Percentiles rank a stretch among this genome's conserved stretches.
Evolutionary conservation across 2,113 vertebrate genomes (phyloP).

Genomic region (human (Homo sapiens)): DNA sequence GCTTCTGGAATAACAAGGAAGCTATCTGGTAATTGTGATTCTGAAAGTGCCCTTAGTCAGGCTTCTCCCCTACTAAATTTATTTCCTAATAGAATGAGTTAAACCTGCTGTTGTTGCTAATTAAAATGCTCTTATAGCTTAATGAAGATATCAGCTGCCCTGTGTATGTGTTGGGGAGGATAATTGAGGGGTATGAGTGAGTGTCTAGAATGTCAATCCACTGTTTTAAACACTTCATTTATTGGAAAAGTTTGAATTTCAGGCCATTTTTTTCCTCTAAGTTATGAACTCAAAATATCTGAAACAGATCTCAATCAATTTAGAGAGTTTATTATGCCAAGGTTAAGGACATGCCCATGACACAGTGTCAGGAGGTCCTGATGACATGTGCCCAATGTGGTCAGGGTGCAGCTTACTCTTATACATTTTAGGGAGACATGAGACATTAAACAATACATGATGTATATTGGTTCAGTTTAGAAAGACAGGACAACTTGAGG

Average conservation of each 20-base stretch:
- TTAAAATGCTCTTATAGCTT: conserved; percentile 42
- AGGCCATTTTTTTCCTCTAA: neutral
- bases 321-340: too few relatives aligned
- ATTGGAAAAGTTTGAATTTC: conserved; percentile 26
- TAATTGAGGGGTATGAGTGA: neutral
- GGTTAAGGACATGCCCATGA: too few relatives aligned
- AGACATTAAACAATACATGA: too few relatives aligned
- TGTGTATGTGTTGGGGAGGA: neutral
- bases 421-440: too few relatives aligned
- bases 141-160: conserved; percentile 9
- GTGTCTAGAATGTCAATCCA: neutral
- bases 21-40: neutral
- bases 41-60: neutral
- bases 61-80: neutral
- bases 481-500: too few relatives aligned
- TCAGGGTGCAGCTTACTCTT: too few relatives aligned
- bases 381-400: too few relatives aligned
- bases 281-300: too few relatives aligned
- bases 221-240: conserved; percentile 25
- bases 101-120: conserved; percentile 28
- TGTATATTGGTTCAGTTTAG: too few relatives aligned
- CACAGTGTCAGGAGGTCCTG: too few relatives aligned
- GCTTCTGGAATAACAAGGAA: neutral
- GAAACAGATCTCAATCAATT: too few relatives aligned
- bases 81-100: conserved; percentile 51